Evolutionary conservation across 2,113 vertebrate species (phyloP).

Genomic region (Cranoglanis bouderius): DNA sequence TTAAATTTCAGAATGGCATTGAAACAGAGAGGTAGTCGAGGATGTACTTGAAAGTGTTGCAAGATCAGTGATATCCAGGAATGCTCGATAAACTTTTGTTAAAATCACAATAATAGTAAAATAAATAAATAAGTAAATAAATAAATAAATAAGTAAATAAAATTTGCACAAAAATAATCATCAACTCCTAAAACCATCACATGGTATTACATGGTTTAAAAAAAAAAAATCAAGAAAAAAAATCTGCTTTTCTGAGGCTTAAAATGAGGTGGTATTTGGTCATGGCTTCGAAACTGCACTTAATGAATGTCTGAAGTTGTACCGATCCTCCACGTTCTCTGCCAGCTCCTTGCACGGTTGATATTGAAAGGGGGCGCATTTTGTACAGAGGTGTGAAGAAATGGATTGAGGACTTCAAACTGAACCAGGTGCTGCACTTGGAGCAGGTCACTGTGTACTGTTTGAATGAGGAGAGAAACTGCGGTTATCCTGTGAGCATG

Average conservation of each 20-base stretch:
- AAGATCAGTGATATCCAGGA: not conserved
- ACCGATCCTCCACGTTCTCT: conserved; percentile 29
- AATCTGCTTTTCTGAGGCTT: not conserved
- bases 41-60: not conserved
- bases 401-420: conserved; percentile 76
- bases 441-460: conserved; percentile 84
- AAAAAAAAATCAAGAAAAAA: no score
- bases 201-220: no score
- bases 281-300: not conserved
- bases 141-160: no score
- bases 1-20: no score
- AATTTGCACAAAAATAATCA: no score
- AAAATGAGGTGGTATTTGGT: not conserved
- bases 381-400: conserved; percentile 76
- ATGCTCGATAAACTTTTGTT: not conserved
- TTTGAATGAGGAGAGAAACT: conserved; percentile 78
- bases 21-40: no score
- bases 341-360: conserved; percentile 81
- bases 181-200: no score
- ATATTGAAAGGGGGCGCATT: conserved; percentile 81
- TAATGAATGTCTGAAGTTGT: no score
- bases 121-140: not conserved
- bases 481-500: conserved; percentile 78
- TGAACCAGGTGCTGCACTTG: conserved; percentile 77
- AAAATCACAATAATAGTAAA: not conserved